A percentile compares a stretch with the other conserved stretches of the same genome.
These are phyloP conservation scores for Latrodectus geometricus DNA, from an alignment of 1,140 invertebrate species.

Conservation along the genomic window DNA sequence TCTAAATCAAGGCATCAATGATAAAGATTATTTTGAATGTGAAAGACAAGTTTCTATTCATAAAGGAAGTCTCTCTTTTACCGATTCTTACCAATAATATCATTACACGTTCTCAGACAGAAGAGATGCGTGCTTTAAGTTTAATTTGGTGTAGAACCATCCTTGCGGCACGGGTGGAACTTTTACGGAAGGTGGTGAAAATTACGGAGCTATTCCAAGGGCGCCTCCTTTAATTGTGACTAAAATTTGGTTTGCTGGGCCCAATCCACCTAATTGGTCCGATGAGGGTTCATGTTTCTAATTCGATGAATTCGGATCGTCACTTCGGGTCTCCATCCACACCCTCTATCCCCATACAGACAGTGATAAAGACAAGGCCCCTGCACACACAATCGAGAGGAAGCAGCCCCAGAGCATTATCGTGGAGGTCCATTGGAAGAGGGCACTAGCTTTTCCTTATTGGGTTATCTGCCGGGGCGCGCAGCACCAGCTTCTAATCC, in stretches of 20 bases:
- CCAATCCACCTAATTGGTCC: conserved; percentile 32
- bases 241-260: conserved; percentile 46
- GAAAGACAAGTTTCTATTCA: too few relatives aligned
- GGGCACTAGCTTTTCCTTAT: conserved; percentile 19
- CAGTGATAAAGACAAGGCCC: conserved; percentile 20
- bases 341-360: not conserved
- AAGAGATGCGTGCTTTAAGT: too few relatives aligned
- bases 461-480: conserved; percentile 44
- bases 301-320: conserved; percentile 32
- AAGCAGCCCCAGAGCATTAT: conserved; percentile 18
- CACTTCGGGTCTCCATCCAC: not conserved
- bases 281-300: conserved; percentile 43
- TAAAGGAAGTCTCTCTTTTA: too few relatives aligned
- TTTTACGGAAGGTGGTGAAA: too few relatives aligned
- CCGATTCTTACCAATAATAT: too few relatives aligned
- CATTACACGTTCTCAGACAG: too few relatives aligned
- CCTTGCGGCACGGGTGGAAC: too few relatives aligned
- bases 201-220: too few relatives aligned
- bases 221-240: conserved; percentile 28
- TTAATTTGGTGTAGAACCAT: too few relatives aligned
- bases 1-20: too few relatives aligned
- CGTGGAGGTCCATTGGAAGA: conserved; percentile 14
- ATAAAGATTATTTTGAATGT: too few relatives aligned
- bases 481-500: conserved; percentile 25
- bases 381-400: not conserved